Evolutionary conservation across 1,140 invertebrate species (phyloP).

Genomic region (Mesaphorura yosii): DNA sequence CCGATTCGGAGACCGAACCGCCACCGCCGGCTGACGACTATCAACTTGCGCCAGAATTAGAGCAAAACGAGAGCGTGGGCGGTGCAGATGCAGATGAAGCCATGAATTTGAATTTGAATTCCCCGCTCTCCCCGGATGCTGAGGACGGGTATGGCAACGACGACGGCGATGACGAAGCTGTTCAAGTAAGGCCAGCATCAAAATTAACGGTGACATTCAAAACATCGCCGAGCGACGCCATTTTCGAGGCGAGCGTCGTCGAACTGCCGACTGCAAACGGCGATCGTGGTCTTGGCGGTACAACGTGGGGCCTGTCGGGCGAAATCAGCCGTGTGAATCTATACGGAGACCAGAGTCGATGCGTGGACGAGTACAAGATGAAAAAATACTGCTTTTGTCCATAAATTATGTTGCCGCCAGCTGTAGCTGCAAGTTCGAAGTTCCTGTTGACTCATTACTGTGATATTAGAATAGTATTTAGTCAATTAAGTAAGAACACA

Average conservation of each 20-base stretch:
- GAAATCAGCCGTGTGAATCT: conserved; percentile 60
- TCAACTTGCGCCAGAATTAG: no score
- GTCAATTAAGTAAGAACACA: neutral
- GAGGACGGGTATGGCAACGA: conserved; percentile 7
- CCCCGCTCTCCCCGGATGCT: conserved; percentile 37
- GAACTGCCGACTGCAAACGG: neutral
- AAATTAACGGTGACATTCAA: conserved; percentile 31
- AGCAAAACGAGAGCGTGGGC: no score
- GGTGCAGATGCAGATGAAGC: no score
- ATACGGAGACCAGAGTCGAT: conserved; percentile 66
- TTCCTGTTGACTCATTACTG: no score
- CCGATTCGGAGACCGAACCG: neutral
- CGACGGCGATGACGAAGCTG: conserved; percentile 39
- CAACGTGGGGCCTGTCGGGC: conserved; percentile 29
- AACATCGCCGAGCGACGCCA: conserved; percentile 52
- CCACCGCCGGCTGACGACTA: no score
- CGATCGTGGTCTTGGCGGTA: no score
- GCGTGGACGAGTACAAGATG: conserved; percentile 57
- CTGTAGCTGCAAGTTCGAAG: no score
- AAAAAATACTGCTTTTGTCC: conserved; percentile 40
- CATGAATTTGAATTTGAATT: no score
- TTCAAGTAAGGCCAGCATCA: neutral
- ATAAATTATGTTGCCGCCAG: no score
- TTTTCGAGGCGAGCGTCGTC: conserved; percentile 61
- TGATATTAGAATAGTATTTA: neutral